Percentiles rank a stretch among this genome's conserved stretches.
Evolutionary conservation across 2,888 invertebrate genomes (phyloP).

Genomic region (Apotomis betuletana): DNA sequence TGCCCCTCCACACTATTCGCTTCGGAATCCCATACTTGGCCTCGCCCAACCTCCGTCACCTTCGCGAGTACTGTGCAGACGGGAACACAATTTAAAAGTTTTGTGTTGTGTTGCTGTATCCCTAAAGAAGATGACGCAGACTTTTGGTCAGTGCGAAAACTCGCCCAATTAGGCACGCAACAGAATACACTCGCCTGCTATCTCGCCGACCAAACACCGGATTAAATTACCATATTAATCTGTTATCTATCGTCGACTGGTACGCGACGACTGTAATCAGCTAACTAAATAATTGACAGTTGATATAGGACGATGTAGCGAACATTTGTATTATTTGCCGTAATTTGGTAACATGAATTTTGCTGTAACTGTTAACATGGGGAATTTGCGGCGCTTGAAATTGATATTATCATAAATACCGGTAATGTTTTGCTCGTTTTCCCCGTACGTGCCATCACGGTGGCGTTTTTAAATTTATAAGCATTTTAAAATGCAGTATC

Average conservation of each 20-base stretch:
- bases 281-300: constrained; percentile 35
- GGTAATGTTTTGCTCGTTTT: neutral
- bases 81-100: too few species aligned
- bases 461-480: neutral
- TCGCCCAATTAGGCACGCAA: constrained; percentile 27
- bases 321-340: constrained; percentile 8
- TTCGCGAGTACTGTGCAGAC: too few species aligned
- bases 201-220: constrained; percentile 38
- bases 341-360: constrained; percentile 14
- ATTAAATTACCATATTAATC: constrained; percentile 42
- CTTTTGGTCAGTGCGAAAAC: constrained; percentile 8
- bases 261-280: constrained; percentile 39
- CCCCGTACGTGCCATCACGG: too few species aligned
- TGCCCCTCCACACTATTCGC: too few species aligned
- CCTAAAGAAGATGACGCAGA: neutral
- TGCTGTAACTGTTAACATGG: constrained; percentile 1
- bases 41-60: too few species aligned
- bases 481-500: neutral
- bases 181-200: constrained; percentile 33
- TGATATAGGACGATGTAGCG: constrained; percentile 23
- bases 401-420: constrained; percentile 5
- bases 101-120: too few species aligned
- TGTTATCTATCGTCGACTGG: constrained; percentile 27
- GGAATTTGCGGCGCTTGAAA: constrained; percentile 18
- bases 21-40: too few species aligned